Evolutionary conservation across 2,797 vertebrate species (phyloP).

Genomic region (Dallia pectoralis): DNA sequence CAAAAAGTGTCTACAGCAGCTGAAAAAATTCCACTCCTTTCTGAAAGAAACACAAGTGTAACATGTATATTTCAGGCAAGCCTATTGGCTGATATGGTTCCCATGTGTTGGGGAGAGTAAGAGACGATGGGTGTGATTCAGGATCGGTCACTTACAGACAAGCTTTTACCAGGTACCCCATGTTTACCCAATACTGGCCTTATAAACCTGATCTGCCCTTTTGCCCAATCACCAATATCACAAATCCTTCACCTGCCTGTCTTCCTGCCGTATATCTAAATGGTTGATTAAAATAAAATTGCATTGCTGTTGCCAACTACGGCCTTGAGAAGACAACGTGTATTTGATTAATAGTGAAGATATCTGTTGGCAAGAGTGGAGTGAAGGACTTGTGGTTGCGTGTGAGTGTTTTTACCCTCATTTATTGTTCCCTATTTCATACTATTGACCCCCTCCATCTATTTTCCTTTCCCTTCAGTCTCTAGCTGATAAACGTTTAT

Average conservation of each 20-base stretch:
- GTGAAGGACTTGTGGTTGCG: background rate
- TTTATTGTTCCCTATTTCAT: constrained; percentile 44
- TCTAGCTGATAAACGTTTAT: constrained; percentile 23
- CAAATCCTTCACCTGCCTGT: background rate
- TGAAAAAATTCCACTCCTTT: background rate
- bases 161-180: background rate
- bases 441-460: constrained; percentile 26
- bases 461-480: constrained; percentile 14
- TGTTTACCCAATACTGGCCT: background rate
- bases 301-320: no score
- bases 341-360: no score
- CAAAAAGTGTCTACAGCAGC: background rate
- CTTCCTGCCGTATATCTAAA: background rate
- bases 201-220: background rate
- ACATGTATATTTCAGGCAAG: background rate
- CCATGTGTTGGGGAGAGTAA: background rate
- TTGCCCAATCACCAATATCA: constrained; percentile 5
- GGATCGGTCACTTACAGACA: background rate
- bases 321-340: no score
- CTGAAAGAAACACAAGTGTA: background rate
- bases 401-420: constrained; percentile 32
- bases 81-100: background rate
- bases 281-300: background rate
- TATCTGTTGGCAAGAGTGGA: no score
- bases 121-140: background rate